Base-by-base conservation (phyloP, 2,888 invertebrate species). In the Brenthis hecate region DNA sequence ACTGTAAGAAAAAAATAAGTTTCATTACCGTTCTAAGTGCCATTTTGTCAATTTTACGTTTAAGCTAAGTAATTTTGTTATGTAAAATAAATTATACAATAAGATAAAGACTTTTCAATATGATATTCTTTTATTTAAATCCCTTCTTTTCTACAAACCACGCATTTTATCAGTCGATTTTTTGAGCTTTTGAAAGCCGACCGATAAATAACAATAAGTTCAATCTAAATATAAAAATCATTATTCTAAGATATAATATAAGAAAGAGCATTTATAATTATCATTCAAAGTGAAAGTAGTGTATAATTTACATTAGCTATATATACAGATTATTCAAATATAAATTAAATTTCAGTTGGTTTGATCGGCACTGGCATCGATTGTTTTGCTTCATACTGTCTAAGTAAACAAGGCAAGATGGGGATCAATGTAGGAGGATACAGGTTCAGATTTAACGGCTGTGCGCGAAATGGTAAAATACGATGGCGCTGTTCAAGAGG, bases 391-490 rank as follows among this genome's bases (percentile, higher is more conserved):
- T 90, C 92, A 13, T 92, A 92, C 82, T 92, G 92, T 77, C 90
- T 92, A 77, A 92, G 92, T 74, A 92, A 92, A 76, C 92, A 92
- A 73, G 92, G 92, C 19, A 92, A 92, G 80, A 92, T 92, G 92
- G 92, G 92, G 56, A 92, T 92, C 74, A 92, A 88, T 72, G 89
- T 92, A 1, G 91, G 89, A 0, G 92, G 92, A 1, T 92, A 91
- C 79, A 77, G 92, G 76, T 92, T 92, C 80, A 74, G 92, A 47
- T 92, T 91, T 77, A 92, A 92, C 73, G 92, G 92, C 0, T 91
- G 92, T 67, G 92, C 92, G 0, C 84, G 91, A 53, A 91, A 90
- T 65, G 92, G 92, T 0, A 92, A 91, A 77, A 89, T 91, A 6
- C 78, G 92, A n/a, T 93, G 92, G 92, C 73, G 92, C 13, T 93